Base-by-base conservation (phyloP, 2,888 invertebrate genomes). In the Fissipunctia ypsillon region DNA sequence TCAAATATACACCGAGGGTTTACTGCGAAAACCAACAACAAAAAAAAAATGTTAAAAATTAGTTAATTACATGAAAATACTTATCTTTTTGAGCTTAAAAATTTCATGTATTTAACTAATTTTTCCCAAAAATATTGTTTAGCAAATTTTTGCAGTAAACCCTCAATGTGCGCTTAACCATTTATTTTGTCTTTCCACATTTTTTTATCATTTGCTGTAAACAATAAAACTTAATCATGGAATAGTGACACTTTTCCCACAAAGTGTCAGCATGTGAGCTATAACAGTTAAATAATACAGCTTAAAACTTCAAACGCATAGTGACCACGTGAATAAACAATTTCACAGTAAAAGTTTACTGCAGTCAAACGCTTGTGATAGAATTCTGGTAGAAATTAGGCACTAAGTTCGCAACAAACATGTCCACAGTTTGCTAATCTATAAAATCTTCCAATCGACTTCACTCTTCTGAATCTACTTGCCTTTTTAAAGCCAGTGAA, bases 331-430 rank as follows among this genome's bases (percentile, higher is more conserved):
- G 25, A 35, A 35, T 45, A 22, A 45, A 22, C 12, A 25, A 38
- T 14, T 54, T n/a, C 1, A 19, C 3, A n/a, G 12, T 14, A 7
- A 73, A 25, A 38, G 1, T 1, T 9, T 14, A 52, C 5, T 74
- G 14, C 19, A 45, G 19, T 52, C 31, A 31, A 41, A 57, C n/a
- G 45, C 28, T 48, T 59, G 12, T 35, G 14, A 59, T 25, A 65
- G 6, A 43, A 60, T 38, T 45, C 28, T 69, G 19, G 9, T 43
- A n/a, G 7, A 48, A 9, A 5, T 74, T n/a, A n/a, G 12, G 7
- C 41, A 67, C 25, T n/a, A 73, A 14, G 35, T 10, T 43, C 9
- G 28, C 38, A 31, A 79, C 25, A 52, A 57, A 57, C 28, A 54
- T 25, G 19, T 22, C 19, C 10, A 63, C 6, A 59, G 31, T 69